Base-by-base conservation (phyloP, 2,113 vertebrate genomes). In the Seriola dumerili region DNA sequence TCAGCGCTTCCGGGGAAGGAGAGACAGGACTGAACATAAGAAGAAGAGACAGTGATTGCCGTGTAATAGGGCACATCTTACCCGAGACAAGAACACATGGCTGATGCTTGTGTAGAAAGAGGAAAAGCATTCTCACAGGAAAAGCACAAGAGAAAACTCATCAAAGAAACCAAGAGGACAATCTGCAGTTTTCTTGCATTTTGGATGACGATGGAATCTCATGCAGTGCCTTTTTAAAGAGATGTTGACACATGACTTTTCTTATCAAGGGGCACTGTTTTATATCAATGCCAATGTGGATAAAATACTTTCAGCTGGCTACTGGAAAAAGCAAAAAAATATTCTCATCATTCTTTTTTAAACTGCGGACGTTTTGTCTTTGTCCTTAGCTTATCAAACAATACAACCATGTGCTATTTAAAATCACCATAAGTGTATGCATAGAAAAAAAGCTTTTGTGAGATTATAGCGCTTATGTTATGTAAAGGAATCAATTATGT, bases 1-100 rank as follows among this genome's bases (percentile, higher is more conserved):
- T 80, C 96, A 81, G 62, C 90, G 89, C 89, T 97, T 96, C 96
- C 95, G 95, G 88, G 95, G 94, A 88, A 96, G 94, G 40, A 92
- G 91, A 86, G 81, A 89, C 63, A 85, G 69, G 65, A 90, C 57
- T 64, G 84, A 63, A 46, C 76, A 78, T 89, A 95, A 96, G 81
- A 92, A 93, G 86, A 96, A 94, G 14, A 96, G 95, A 92, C 94
- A 95, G 82, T 97, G 96, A 97, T 75, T 25, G 71, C 44, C 38
- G 42, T 76, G 42, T 58, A 72, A 72, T 61, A 38, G 25, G 72
- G 54, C 85, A 38, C 10, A 65, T 29, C 38, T 78, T 65, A 36
- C 25, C 48, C 0, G 1, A 66, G 70, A 81, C 23, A 10, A 84
- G 57, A 84, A 73, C 72, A 57, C 59, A 68, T 29, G 44, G 54